A percentile compares a stretch with the other conserved stretches of the same genome.
Conservation (phyloP, 2,797 vertebrate species). For the Danio tinwini region DNA sequence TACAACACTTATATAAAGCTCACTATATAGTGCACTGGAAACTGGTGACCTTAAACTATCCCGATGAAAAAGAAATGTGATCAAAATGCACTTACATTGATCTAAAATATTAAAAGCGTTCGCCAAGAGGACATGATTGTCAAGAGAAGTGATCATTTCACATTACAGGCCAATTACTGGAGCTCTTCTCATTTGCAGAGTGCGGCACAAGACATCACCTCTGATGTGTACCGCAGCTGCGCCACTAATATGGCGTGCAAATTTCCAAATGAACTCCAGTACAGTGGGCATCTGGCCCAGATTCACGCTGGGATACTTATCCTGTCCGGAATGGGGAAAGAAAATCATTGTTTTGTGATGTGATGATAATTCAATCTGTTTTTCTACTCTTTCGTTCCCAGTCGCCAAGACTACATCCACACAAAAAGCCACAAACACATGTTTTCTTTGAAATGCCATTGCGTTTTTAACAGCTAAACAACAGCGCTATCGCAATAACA, state of each 20-base stretch:
- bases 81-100: conserved; percentile 8
- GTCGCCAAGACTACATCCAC: conserved; percentile 14
- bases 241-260: conserved; percentile 39
- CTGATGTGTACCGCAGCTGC: conserved; percentile 38
- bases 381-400: conserved; percentile 1
- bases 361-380: conserved; percentile 24
- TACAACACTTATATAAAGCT: background rate
- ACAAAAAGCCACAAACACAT: conserved; percentile 30
- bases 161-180: conserved; percentile 1
- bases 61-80: conserved; percentile 7
- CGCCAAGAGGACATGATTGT: background rate
- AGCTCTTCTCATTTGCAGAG: conserved; percentile 17
- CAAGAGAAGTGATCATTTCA: conserved; percentile 1
- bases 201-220: conserved; percentile 33
- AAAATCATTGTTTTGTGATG: conserved; percentile 32
- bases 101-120: background rate
- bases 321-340: conserved; percentile 26
- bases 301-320: conserved; percentile 22
- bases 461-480: conserved; percentile 42
- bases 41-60: conserved; percentile 1
- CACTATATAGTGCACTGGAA: background rate
- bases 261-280: conserved; percentile 37
- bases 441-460: conserved; percentile 50
- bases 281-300: conserved; percentile 46
- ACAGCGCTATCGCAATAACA: conserved; percentile 59